Percentiles rank a stretch among this genome's conserved stretches.
phyloP scores from a whole-genome alignment of 1,140 invertebrate species.

The Stratiolaelaps scimitus region DNA sequence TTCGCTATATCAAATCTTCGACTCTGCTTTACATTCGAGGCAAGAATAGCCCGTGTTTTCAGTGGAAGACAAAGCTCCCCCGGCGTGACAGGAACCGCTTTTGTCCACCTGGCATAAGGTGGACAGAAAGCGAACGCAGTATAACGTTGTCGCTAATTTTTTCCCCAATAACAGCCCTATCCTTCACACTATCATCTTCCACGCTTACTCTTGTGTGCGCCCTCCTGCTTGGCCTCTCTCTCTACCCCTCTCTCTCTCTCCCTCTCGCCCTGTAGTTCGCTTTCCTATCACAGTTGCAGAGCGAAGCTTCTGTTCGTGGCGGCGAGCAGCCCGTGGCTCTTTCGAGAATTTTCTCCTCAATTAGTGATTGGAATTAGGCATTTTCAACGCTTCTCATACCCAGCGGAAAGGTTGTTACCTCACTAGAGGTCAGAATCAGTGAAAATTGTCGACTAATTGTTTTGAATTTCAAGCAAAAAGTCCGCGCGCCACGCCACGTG shows the following conservation, averaged over 20 bases:
- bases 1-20: too few species aligned
- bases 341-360: conserved; percentile 7
- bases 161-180: too few species aligned
- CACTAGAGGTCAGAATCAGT: neutral
- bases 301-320: neutral
- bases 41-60: too few species aligned
- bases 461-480: neutral
- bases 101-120: too few species aligned
- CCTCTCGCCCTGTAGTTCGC: neutral
- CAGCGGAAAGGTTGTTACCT: neutral
- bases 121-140: too few species aligned
- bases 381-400: neutral
- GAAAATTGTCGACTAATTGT: neutral
- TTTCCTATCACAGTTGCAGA: neutral
- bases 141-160: too few species aligned
- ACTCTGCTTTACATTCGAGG: too few species aligned
- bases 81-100: too few species aligned
- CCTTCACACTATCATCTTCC: too few species aligned
- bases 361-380: neutral
- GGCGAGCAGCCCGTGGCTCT: neutral
- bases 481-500: conserved; percentile 9
- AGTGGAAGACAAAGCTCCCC: too few species aligned
- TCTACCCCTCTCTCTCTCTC: neutral
- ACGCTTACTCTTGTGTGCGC: neutral
- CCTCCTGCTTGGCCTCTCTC: neutral